These are phyloP conservation scores for Orchesella cincta DNA, from an alignment of 1,140 invertebrate species.

Conservation along the genomic window DNA sequence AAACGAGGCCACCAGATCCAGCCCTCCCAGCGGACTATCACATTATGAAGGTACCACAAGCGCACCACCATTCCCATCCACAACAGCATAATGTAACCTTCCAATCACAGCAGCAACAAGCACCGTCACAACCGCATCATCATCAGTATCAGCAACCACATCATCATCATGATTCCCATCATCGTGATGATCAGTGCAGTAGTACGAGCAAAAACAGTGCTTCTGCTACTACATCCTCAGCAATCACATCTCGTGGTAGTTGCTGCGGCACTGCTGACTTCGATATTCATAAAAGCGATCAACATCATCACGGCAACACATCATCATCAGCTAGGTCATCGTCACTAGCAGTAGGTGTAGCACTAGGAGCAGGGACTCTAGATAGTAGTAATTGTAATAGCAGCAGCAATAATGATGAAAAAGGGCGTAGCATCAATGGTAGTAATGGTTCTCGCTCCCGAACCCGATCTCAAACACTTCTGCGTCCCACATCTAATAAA, in stretches of 20 bases:
- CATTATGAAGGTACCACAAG: constrained; percentile 50
- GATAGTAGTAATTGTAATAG: not conserved
- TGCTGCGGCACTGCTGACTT: not conserved
- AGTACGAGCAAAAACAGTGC: constrained; percentile 4
- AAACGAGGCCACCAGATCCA: constrained; percentile 42
- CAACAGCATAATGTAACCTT: constrained; percentile 30
- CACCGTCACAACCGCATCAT: constrained; percentile 10
- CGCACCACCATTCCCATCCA: not conserved
- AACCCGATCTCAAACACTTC: constrained; percentile 11
- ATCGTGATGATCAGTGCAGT: not conserved
- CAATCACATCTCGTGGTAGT: not conserved
- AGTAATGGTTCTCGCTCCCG: not conserved
- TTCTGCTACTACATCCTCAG: not conserved
- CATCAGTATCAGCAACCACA: constrained; percentile 1
- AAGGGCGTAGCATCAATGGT: not conserved
- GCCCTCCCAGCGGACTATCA: constrained; percentile 49
- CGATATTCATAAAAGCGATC: constrained; percentile 3
- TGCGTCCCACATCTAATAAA: not conserved
- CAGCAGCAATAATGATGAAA: not conserved
- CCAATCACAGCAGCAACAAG: constrained; percentile 25
- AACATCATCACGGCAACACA: not conserved
- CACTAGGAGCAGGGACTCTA: not conserved
- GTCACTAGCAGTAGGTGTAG: not conserved
- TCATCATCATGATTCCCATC: not conserved
- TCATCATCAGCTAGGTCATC: constrained; percentile 23